phyloP scores from a whole-genome alignment of 2,113 vertebrate genomes.

The Petaurus breviceps region DNA sequence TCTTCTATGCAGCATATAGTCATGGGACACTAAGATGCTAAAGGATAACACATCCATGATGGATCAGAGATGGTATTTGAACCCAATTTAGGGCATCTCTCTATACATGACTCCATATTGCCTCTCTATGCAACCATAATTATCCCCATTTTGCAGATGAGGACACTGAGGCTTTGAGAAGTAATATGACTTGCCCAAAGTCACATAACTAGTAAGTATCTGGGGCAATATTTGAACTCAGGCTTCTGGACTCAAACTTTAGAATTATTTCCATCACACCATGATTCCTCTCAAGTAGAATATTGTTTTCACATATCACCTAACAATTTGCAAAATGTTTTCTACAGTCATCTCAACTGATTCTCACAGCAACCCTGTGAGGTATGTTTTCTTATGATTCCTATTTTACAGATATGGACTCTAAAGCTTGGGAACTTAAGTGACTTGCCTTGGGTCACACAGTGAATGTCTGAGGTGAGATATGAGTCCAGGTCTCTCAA shows the following conservation, averaged over 20 bases:
- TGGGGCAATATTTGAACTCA: background rate
- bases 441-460: accelerated
- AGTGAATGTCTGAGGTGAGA: background rate
- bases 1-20: background rate
- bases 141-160: background rate
- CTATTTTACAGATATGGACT: background rate
- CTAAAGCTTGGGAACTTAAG: background rate
- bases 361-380: background rate
- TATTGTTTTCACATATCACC: background rate
- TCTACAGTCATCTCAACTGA: background rate
- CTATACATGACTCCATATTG: background rate
- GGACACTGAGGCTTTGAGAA: background rate
- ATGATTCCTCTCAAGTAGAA: background rate
- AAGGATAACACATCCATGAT: background rate
- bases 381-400: background rate
- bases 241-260: background rate
- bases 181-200: background rate
- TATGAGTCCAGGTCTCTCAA: background rate
- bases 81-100: background rate
- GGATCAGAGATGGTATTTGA: background rate
- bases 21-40: background rate
- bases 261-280: background rate
- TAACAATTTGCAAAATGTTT: background rate
- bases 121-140: background rate
- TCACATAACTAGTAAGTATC: background rate